A percentile compares a stretch with the other conserved stretches of the same genome.
Conservation (phyloP, 2,797 vertebrate species). For the Perodicticus potto region DNA sequence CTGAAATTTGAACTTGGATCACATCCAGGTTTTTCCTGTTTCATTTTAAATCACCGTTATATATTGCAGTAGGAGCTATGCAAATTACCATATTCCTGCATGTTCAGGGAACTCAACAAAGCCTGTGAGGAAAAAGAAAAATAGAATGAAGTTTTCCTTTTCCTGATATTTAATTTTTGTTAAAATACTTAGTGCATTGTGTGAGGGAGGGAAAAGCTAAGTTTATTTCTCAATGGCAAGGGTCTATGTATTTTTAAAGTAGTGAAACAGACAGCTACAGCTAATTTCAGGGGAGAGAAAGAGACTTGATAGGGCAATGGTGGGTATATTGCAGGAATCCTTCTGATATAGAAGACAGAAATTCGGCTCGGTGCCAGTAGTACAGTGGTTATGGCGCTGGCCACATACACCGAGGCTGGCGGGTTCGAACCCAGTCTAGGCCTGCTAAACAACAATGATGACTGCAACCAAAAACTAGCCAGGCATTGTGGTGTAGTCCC, state of each 20-base stretch:
- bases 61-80: slow-evolving; percentile 38
- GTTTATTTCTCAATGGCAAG: slow-evolving; percentile 5
- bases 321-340: background rate
- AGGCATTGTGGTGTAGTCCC: too few relatives aligned
- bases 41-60: slow-evolving; percentile 70
- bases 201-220: background rate
- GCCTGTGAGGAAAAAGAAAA: background rate
- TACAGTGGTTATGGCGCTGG: too few relatives aligned
- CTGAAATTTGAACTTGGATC: slow-evolving; percentile 70
- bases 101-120: background rate
- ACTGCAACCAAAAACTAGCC: too few relatives aligned
- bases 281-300: background rate
- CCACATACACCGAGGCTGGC: too few relatives aligned
- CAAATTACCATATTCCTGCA: slow-evolving; percentile 54
- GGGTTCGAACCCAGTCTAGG: too few relatives aligned
- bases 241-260: background rate
- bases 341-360: slow-evolving; percentile 6
- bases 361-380: background rate
- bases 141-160: slow-evolving; percentile 14
- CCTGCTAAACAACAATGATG: too few relatives aligned
- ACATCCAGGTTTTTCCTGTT: slow-evolving; percentile 54
- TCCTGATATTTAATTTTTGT: slow-evolving; percentile 19
- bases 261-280: slow-evolving; percentile 1
- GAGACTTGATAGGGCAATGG: background rate
- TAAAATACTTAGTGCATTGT: background rate